Conservation (phyloP, 2,888 invertebrate species). For the Apantesis nais region DNA sequence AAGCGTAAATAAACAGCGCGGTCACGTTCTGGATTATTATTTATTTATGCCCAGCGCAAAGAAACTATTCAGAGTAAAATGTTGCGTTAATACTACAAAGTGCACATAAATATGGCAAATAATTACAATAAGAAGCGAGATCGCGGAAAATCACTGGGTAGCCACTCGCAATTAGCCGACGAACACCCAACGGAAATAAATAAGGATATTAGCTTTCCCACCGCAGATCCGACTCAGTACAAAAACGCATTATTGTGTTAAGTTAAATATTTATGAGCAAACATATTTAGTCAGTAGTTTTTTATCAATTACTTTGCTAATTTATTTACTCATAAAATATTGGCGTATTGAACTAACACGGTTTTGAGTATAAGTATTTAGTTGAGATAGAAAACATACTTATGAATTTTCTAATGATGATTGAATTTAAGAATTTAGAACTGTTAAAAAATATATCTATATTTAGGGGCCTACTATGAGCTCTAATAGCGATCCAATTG, state of each 20-base stretch:
- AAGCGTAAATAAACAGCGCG: background rate
- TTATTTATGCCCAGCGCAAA: slow-evolving; percentile 31
- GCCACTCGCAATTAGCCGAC: slow-evolving; percentile 78
- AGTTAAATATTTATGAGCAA: slow-evolving; percentile 38
- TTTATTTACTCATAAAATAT: background rate
- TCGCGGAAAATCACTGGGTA: slow-evolving; percentile 80
- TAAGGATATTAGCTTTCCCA: slow-evolving; percentile 75
- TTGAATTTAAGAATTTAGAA: no score
- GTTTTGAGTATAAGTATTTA: background rate
- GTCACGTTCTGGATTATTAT: slow-evolving; percentile 8
- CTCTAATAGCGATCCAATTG: no score
- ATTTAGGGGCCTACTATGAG: no score
- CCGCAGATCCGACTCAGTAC: slow-evolving; percentile 63
- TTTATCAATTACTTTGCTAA: background rate
- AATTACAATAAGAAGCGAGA: slow-evolving; percentile 74
- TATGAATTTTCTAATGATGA: no score
- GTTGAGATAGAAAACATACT: background rate
- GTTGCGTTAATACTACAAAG: slow-evolving; percentile 52
- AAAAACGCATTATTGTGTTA: slow-evolving; percentile 71
- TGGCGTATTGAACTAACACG: background rate
- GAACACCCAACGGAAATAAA: slow-evolving; percentile 83
- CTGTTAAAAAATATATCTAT: no score
- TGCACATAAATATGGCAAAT: slow-evolving; percentile 67
- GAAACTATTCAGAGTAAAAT: slow-evolving; percentile 23
- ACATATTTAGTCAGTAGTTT: background rate